Evolutionary conservation across 1,140 invertebrate species (phyloP).

Genomic region (Harpegnathos saltator): DNA sequence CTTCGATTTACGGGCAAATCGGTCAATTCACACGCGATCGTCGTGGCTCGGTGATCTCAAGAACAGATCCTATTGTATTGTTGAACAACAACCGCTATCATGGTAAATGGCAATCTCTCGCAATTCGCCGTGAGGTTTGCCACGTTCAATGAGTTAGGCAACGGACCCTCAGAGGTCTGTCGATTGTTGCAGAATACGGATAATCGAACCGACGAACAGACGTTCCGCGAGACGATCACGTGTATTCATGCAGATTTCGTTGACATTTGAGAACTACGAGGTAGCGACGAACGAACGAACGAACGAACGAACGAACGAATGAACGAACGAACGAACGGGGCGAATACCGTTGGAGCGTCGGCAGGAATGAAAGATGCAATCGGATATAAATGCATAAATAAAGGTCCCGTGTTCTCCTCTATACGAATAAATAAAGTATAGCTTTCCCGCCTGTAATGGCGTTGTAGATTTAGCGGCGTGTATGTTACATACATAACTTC

Average conservation of each 20-base stretch:
- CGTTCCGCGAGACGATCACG: background rate
- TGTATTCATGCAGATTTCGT: background rate
- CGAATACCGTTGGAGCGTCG: conserved; percentile 3
- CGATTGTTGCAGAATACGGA: conserved; percentile 23
- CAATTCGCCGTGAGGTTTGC: conserved; percentile 26
- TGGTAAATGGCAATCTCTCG: conserved; percentile 21
- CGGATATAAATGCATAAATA: conserved; percentile 31
- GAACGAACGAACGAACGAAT: background rate
- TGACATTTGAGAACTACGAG: background rate
- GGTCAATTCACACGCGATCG: conserved; percentile 49
- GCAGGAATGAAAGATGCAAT: conserved; percentile 23
- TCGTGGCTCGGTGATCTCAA: conserved; percentile 22
- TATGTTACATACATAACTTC: conserved; percentile 50
- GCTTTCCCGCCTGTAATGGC: conserved; percentile 10
- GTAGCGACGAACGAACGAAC: background rate
- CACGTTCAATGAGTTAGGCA: conserved; percentile 32
- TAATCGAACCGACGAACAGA: background rate
- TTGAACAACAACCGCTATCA: conserved; percentile 39
- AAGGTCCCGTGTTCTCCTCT: conserved; percentile 23
- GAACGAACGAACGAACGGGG: background rate
- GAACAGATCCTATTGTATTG: conserved; percentile 41
- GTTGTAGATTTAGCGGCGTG: conserved; percentile 29
- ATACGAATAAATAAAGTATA: conserved; percentile 46
- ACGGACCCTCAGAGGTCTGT: conserved; percentile 19
- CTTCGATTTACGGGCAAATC: conserved; percentile 49